phyloP scores from a whole-genome alignment of 1,140 invertebrate genomes.

The Cydia pomonella region DNA sequence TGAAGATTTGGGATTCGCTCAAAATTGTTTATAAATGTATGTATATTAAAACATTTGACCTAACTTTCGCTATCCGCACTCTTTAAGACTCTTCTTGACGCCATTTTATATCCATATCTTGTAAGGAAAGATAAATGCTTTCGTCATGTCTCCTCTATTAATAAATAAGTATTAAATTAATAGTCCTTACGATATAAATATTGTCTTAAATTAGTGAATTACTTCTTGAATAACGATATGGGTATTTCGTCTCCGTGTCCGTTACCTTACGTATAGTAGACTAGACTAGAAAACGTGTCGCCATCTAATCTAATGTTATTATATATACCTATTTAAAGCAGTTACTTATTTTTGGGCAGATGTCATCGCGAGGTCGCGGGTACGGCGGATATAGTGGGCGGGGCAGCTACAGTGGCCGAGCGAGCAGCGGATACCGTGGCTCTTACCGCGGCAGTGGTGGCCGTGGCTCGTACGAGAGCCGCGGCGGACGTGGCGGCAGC shows the following conservation, averaged over 20 bases:
- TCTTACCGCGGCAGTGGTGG: slow-evolving; percentile 66
- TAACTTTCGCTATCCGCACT: not conserved
- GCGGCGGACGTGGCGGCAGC: slow-evolving; percentile 65
- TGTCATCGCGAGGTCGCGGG: slow-evolving; percentile 74
- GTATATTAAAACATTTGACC: not conserved
- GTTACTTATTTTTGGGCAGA: slow-evolving; percentile 44
- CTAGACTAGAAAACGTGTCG: too few species aligned
- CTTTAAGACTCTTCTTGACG: not conserved
- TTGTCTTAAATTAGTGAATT: too few species aligned
- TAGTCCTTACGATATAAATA: not conserved
- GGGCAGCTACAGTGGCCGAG: slow-evolving; percentile 65
- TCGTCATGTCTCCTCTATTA: not conserved
- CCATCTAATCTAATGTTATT: too few species aligned
- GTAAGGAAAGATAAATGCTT: not conserved
- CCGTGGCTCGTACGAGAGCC: slow-evolving; percentile 66
- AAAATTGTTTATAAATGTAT: not conserved
- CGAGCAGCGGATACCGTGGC: slow-evolving; percentile 61
- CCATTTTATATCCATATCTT: not conserved
- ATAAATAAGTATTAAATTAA: not conserved
- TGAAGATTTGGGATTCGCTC: not conserved
- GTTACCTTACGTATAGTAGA: not conserved
- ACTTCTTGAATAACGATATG: too few species aligned
- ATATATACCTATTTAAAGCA: not conserved
- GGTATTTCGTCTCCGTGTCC: not conserved
- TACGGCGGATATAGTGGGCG: slow-evolving; percentile 67